Evolutionary conservation across 2,797 vertebrate genomes (phyloP), one percentile per base, ranked within the genome.

Genomic region (Aplochiton taeniatus): DNA sequence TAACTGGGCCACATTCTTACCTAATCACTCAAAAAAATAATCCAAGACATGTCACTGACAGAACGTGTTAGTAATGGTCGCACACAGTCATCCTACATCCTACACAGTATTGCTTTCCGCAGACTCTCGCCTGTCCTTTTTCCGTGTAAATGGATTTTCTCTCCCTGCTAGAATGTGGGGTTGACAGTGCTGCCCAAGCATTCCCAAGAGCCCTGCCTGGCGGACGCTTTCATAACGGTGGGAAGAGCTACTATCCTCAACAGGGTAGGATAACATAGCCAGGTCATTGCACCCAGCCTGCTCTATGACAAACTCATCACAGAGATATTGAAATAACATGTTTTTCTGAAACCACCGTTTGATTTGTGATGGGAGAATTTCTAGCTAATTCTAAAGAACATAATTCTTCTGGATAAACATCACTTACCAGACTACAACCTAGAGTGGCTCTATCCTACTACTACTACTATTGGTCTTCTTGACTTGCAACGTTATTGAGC

Each of bases 181-280:
- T 80, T 80, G 80, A 77, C 76, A 64, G 70, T 68, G 56, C 66
- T 61, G 69, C 49, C 74, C 75, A 20, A 72, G 58, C 73, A 70
- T 76, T 82, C 79, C 85, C 72, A 58, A 13, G 74, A 81, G 75
- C 73, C 65, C 68, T 63, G 61, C 66, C 69, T 76, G 72, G 63
- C 55, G 58, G 65, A 70, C 58, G 69, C 66, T 78, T 77, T 61
- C 60, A 61, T 62, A 73, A 63, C 65, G 60, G 70, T 67, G 68
- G 59, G 78, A 76, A 77, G 63, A 81, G 68, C 69, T 51, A 71
- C 77, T 76, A 81, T 79, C 75, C 79, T 83, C 70, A 83, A 60
- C 72, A 55, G 72, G 65, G 78, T 80, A 68, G 65, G 70, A 58
- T 70, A 77, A 87, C 75, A 80, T 64, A 78, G 79, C 77, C 55